Conservation (phyloP, 2,888 invertebrate species). For the Ecliptopera silaceata region DNA sequence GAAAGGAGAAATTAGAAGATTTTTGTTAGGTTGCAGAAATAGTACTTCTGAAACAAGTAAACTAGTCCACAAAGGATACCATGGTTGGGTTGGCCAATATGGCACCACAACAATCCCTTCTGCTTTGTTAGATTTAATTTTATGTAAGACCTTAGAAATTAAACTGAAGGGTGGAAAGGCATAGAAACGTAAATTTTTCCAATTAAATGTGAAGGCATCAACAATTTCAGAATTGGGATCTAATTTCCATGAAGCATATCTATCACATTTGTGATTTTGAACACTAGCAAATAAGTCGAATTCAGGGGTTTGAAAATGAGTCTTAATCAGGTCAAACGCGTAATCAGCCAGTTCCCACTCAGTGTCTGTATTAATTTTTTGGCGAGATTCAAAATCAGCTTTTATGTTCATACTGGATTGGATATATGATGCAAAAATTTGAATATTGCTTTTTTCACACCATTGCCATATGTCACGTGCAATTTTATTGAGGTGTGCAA, state of each 20-base stretch:
- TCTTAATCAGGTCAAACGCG: constrained; percentile 16
- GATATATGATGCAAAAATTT: constrained; percentile 20
- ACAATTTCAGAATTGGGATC: constrained; percentile 28
- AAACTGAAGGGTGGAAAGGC: constrained; percentile 1
- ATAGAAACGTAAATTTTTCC: not conserved
- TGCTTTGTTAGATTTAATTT: constrained; percentile 25
- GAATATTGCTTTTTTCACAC: constrained; percentile 24
- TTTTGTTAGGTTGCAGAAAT: constrained; percentile 30
- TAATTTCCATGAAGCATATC: constrained; percentile 31
- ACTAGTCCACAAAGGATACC: constrained; percentile 31
- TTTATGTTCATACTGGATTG: constrained; percentile 16
- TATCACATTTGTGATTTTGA: constrained; percentile 26
- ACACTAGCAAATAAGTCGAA: constrained; percentile 33
- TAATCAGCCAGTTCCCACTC: constrained; percentile 29
- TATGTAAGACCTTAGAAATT: not conserved
- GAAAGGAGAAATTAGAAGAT: constrained; percentile 34
- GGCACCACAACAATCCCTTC: constrained; percentile 36
- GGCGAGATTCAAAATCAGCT: constrained; percentile 28
- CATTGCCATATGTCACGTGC: constrained; percentile 27
- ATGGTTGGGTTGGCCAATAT: constrained; percentile 37
- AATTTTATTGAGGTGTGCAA: constrained; percentile 19
- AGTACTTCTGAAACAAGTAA: constrained; percentile 24
- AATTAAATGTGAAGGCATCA: constrained; percentile 23
- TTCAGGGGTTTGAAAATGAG: constrained; percentile 19
- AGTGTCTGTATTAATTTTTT: constrained; percentile 9